Conservation (phyloP, 2,113 vertebrate species). For the Oryzias melastigma region DNA sequence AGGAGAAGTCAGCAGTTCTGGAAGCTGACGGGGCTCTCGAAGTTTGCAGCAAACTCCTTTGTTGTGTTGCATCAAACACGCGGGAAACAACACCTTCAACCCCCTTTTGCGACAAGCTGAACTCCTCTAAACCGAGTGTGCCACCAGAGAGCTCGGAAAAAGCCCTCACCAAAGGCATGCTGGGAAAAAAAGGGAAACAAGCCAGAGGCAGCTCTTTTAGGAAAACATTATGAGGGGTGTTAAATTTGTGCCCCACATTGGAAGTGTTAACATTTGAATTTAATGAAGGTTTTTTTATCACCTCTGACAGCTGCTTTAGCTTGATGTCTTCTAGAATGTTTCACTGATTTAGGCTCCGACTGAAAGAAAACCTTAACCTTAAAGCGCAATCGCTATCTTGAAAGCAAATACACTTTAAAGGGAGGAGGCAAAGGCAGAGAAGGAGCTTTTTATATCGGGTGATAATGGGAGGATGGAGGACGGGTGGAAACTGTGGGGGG, state of each 20-base stretch:
- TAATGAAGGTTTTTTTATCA: slow-evolving; percentile 46
- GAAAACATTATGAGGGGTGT: slow-evolving; percentile 29
- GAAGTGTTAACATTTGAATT: slow-evolving; percentile 20
- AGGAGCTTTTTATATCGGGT: slow-evolving; percentile 25
- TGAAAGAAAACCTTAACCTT: slow-evolving; percentile 11
- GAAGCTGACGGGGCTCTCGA: slow-evolving; percentile 48
- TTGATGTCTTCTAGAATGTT: slow-evolving; percentile 14
- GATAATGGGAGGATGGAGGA: slow-evolving; percentile 28
- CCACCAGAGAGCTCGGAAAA: slow-evolving; percentile 12
- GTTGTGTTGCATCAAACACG: slow-evolving; percentile 56
- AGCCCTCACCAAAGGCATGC: slow-evolving; percentile 20
- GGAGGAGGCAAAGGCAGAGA: neutral
- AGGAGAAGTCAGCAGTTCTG: slow-evolving; percentile 25
- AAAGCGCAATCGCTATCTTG: neutral
- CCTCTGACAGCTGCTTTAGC: slow-evolving; percentile 7
- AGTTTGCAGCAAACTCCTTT: slow-evolving; percentile 41
- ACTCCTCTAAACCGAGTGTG: slow-evolving; percentile 21
- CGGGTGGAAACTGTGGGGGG: slow-evolving; percentile 35
- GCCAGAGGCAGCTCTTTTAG: slow-evolving; percentile 15
- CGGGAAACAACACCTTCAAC: slow-evolving; percentile 23
- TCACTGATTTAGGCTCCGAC: slow-evolving; percentile 15
- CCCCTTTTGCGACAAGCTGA: slow-evolving; percentile 28
- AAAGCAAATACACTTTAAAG: slow-evolving; percentile 24
- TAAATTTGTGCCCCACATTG: slow-evolving; percentile 26
- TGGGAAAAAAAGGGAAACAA: slow-evolving; percentile 11